Percentiles rank a stretch among this genome's conserved stretches.
Evolutionary conservation across 2,888 invertebrate genomes (phyloP).

Genomic region (Sphaerophoria rueppellii): DNA sequence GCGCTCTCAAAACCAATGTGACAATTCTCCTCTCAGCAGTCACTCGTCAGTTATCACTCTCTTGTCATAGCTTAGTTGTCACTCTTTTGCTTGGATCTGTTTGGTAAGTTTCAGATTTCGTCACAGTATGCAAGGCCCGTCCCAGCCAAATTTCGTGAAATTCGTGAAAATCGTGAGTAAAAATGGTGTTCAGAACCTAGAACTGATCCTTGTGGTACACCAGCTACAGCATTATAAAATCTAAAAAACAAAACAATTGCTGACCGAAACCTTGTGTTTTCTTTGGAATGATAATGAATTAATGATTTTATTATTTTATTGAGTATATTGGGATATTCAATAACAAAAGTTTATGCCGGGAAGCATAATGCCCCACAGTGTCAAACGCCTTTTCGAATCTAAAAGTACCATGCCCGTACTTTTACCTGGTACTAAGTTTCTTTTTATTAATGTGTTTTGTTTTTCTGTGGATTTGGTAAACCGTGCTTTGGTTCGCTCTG

Average conservation of each 20-base stretch:
- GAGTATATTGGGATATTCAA: conserved; percentile 58
- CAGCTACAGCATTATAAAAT: background rate
- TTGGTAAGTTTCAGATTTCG: too few species aligned
- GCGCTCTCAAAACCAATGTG: too few species aligned
- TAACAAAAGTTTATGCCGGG: conserved; percentile 52
- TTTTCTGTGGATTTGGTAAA: background rate
- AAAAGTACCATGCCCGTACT: too few species aligned
- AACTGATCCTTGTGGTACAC: conserved; percentile 31
- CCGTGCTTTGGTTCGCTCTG: background rate
- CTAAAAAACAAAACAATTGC: conserved; percentile 18
- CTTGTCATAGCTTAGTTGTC: too few species aligned
- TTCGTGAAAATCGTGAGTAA: conserved; percentile 74
- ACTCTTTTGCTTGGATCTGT: too few species aligned
- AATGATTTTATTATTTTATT: background rate
- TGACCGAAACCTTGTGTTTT: conserved; percentile 25
- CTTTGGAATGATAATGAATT: background rate
- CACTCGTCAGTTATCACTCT: too few species aligned
- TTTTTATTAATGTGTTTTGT: conserved; percentile 1
- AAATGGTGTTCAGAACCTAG: conserved; percentile 74
- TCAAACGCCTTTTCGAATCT: conserved; percentile 77
- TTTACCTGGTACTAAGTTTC: background rate
- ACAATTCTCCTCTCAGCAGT: too few species aligned
- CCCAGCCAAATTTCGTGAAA: too few species aligned
- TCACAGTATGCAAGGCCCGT: too few species aligned
- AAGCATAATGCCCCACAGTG: too few species aligned